Conservation (phyloP, 37 sponge, comb jelly and placozoan species). For the Beroe ovata region DNA sequence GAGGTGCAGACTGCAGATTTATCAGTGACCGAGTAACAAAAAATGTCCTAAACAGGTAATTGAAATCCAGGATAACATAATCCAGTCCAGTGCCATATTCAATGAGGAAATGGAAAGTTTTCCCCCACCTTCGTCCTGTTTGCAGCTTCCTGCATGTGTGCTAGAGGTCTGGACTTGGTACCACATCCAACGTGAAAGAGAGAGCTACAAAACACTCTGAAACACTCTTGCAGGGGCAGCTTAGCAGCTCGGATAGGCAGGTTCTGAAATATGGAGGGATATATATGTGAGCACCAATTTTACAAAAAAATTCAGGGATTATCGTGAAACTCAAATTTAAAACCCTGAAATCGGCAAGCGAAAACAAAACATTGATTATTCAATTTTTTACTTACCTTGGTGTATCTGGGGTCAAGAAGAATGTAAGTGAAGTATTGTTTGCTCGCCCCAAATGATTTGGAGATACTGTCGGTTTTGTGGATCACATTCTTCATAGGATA, state of each 20-base stretch:
- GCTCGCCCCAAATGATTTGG: background rate
- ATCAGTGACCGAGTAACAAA: no score
- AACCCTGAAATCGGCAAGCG: no score
- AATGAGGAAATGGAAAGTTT: no score
- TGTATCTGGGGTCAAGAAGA: constrained; percentile 52
- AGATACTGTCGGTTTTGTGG: background rate
- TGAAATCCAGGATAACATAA: no score
- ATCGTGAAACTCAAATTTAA: no score
- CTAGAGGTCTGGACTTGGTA: constrained; percentile 6
- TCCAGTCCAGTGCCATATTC: no score
- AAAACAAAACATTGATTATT: no score
- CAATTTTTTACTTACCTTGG: constrained; percentile 48
- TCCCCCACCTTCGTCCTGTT: constrained; percentile 12
- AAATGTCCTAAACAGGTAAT: no score
- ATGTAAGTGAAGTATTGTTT: constrained; percentile 38
- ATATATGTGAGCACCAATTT: no score
- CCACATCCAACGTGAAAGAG: constrained; percentile 30
- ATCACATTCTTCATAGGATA: constrained; percentile 32
- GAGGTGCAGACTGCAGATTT: no score
- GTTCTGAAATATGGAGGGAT: background rate
- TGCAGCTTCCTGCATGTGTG: constrained; percentile 8
- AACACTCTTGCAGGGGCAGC: constrained; percentile 59
- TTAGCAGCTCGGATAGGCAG: constrained; percentile 7
- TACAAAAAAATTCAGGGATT: no score
- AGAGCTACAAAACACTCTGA: constrained; percentile 40